phyloP scores from a whole-genome alignment of 2,113 vertebrate genomes.

The Aleadryas rufinucha region DNA sequence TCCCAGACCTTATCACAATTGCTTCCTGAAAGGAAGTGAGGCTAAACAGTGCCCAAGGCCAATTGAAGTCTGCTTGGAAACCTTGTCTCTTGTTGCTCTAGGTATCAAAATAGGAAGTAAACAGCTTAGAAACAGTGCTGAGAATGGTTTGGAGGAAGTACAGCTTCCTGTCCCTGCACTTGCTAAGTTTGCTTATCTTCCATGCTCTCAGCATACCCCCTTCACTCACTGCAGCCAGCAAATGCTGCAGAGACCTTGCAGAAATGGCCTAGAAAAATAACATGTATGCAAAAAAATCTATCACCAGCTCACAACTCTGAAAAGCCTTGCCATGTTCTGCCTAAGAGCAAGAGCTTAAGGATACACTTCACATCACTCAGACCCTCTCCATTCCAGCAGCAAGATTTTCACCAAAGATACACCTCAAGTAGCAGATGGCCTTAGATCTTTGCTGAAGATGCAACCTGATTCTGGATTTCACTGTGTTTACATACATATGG shows the following conservation, averaged over 20 bases:
- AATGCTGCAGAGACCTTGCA: neutral
- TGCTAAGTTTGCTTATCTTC: conserved; percentile 63
- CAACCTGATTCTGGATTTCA: neutral
- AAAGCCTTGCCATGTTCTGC: neutral
- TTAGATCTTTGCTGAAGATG: neutral
- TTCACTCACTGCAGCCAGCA: neutral
- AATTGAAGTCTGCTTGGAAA: conserved; percentile 56
- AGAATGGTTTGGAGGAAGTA: conserved; percentile 74
- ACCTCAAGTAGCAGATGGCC: neutral
- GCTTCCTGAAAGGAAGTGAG: conserved; percentile 78
- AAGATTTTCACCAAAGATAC: neutral
- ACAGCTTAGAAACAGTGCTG: conserved; percentile 77
- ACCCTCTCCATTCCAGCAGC: neutral
- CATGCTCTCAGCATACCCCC: conserved; percentile 36
- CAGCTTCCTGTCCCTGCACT: conserved; percentile 71
- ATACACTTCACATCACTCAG: neutral
- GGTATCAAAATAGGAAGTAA: conserved; percentile 82
- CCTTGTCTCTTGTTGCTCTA: conserved; percentile 72
- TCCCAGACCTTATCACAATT: conserved; percentile 80
- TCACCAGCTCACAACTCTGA: neutral
- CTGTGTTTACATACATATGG: rapidly evolving
- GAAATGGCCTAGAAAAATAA: neutral
- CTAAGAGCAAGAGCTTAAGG: neutral
- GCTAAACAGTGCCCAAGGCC: conserved; percentile 72
- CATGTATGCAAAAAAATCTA: neutral